A percentile compares a stretch with the other conserved stretches of the same genome.
These are phyloP conservation scores for Dynastes hyllus DNA, from an alignment of 2,888 invertebrate species.

Conservation along the genomic window DNA sequence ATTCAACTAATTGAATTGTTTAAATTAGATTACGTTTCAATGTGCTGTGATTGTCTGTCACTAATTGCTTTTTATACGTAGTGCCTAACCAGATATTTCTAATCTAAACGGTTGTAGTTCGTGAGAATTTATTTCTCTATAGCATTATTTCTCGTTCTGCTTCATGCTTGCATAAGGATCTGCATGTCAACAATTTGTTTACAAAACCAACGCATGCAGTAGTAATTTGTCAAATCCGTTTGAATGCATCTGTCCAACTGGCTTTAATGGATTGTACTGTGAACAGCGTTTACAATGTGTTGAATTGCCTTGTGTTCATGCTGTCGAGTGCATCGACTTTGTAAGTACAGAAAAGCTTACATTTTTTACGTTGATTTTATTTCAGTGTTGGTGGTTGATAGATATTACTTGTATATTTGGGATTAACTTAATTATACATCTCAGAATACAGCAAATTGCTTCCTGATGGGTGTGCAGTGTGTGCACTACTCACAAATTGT, in stretches of 20 bases:
- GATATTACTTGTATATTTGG: conserved; percentile 7
- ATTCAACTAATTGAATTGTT: neutral
- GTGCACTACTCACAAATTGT: too few species aligned
- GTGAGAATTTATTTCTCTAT: neutral
- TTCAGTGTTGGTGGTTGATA: conserved; percentile 18
- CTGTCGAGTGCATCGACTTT: conserved; percentile 76
- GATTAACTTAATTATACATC: too few species aligned
- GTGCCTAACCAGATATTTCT: neutral
- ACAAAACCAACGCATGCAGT: conserved; percentile 71
- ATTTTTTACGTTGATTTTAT: neutral
- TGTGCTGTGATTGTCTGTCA: conserved; percentile 3
- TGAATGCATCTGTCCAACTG: conserved; percentile 69
- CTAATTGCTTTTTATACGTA: conserved; percentile 9
- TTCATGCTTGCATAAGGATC: conserved; percentile 60
- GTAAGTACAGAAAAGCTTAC: conserved; percentile 72
- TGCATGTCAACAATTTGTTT: conserved; percentile 65
- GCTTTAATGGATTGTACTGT: conserved; percentile 68
- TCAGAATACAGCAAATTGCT: too few species aligned
- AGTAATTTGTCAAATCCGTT: conserved; percentile 69
- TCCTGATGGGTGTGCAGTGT: too few species aligned
- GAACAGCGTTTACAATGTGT: conserved; percentile 71
- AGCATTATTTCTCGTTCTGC: conserved; percentile 23
- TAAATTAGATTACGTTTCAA: too few species aligned
- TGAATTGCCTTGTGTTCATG: conserved; percentile 77
- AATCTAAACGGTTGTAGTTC: neutral